Evolutionary conservation across 1,140 invertebrate species (phyloP).

Genomic region (Drosophila sturtevanti): DNA sequence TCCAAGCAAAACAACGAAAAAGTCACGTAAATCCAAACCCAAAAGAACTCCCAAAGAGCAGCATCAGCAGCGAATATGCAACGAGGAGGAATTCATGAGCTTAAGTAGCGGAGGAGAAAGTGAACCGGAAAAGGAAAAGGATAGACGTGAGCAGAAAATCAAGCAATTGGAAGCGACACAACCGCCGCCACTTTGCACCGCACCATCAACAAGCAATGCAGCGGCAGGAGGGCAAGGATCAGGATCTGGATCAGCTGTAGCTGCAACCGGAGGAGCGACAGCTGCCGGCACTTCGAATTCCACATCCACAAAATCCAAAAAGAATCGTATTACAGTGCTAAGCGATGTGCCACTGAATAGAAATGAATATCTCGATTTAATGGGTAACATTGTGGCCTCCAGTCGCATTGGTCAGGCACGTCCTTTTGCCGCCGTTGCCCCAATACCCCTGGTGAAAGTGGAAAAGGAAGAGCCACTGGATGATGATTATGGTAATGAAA

Average conservation of each 20-base stretch:
- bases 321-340: slow-evolving; percentile 75
- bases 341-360: slow-evolving; percentile 80
- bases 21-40: slow-evolving; percentile 57
- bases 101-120: slow-evolving; percentile 62
- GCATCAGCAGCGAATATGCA: slow-evolving; percentile 15
- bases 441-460: slow-evolving; percentile 72
- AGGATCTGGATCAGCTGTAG: neutral
- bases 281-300: slow-evolving; percentile 37
- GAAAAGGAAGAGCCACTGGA: slow-evolving; percentile 77
- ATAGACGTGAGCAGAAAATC: neutral
- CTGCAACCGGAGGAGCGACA: neutral
- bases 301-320: slow-evolving; percentile 62
- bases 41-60: slow-evolving; percentile 38
- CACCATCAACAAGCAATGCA: slow-evolving; percentile 54
- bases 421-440: slow-evolving; percentile 65
- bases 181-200: slow-evolving; percentile 40
- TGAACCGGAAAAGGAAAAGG: slow-evolving; percentile 32
- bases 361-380: slow-evolving; percentile 78
- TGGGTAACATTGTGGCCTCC: slow-evolving; percentile 79
- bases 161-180: neutral
- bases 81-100: slow-evolving; percentile 71
- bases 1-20: slow-evolving; percentile 50
- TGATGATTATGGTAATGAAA: slow-evolving; percentile 64
- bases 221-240: slow-evolving; percentile 38
- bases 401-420: slow-evolving; percentile 64